phyloP scores from a whole-genome alignment of 2,888 invertebrate species.

The Phalangium opilio region DNA sequence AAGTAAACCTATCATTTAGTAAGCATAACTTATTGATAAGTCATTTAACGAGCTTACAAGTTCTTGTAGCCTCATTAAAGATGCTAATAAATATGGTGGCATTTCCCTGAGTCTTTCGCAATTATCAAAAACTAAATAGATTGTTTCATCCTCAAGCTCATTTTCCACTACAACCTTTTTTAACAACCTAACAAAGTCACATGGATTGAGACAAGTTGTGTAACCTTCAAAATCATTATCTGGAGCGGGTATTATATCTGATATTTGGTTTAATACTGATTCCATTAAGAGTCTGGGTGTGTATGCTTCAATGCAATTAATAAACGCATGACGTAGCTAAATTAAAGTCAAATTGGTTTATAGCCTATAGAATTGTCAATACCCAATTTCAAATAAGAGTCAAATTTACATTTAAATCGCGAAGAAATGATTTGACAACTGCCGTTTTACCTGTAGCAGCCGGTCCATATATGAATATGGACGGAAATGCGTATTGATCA shows the following conservation, averaged over 20 bases:
- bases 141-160: constrained; percentile 10
- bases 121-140: constrained; percentile 49
- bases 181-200: constrained; percentile 11
- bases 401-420: constrained; percentile 36
- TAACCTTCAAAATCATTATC: constrained; percentile 1
- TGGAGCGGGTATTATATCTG: constrained; percentile 20
- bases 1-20: constrained; percentile 10
- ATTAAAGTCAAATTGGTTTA: constrained; percentile 27
- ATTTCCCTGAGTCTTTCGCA: constrained; percentile 60
- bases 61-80: constrained; percentile 56
- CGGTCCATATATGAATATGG: constrained; percentile 64
- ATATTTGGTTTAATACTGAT: constrained; percentile 47
- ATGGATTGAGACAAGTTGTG: constrained; percentile 12
- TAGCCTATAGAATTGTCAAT: constrained; percentile 18
- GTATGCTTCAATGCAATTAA: constrained; percentile 72
- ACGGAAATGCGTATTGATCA: constrained; percentile 48
- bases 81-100: constrained; percentile 54
- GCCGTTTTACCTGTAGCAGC: constrained; percentile 66
- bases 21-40: neutral
- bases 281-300: constrained; percentile 59
- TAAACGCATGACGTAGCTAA: constrained; percentile 36
- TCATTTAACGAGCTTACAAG: constrained; percentile 31
- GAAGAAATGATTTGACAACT: constrained; percentile 45
- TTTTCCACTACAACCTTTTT: constrained; percentile 18
- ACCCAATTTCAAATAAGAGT: constrained; percentile 7